These are phyloP conservation scores for Procambarus virginalis DNA, from an alignment of 1,140 invertebrate species.

Conservation along the genomic window DNA sequence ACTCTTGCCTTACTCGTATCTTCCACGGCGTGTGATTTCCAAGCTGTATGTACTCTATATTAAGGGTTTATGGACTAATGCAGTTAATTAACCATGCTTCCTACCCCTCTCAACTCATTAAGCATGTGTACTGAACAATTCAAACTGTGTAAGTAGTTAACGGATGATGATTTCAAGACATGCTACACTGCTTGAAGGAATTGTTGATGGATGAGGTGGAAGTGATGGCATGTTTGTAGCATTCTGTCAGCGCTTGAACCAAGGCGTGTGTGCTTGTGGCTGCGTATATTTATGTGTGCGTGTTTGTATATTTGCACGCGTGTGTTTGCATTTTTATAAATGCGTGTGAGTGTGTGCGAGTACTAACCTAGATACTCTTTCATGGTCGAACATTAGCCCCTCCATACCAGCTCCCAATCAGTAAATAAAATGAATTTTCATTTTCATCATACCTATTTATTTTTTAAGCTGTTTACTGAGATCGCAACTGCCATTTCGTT, in stretches of 20 bases:
- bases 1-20: no score
- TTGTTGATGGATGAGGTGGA: not conserved
- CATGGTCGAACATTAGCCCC: no score
- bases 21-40: no score
- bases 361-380: no score
- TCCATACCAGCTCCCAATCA: no score
- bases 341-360: not conserved
- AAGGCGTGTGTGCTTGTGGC: not conserved
- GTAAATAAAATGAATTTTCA: no score
- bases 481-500: no score
- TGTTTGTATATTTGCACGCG: no score
- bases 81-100: not conserved
- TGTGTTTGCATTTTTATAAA: not conserved
- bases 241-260: not conserved
- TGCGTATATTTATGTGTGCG: not conserved
- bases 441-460: no score
- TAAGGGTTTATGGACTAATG: not conserved
- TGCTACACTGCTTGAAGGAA: not conserved
- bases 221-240: not conserved
- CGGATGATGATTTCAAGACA: not conserved
- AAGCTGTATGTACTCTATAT: no score
- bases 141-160: not conserved
- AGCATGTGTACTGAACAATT: not conserved
- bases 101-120: not conserved
- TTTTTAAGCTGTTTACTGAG: no score